Evolutionary conservation across 2,113 vertebrate species (phyloP).

Genomic region (Brachionichthys hirsutus): DNA sequence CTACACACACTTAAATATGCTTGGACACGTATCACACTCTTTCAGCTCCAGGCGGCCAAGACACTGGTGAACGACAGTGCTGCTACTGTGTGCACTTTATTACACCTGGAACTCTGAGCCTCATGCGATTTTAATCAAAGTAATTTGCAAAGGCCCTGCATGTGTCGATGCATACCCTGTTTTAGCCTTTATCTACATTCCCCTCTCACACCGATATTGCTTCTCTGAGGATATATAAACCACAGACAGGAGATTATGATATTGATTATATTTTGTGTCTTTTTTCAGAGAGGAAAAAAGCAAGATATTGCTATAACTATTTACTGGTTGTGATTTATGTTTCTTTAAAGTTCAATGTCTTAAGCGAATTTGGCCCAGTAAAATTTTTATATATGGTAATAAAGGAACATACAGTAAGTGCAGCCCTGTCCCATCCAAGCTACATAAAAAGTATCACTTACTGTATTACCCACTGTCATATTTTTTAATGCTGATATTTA

Average conservation of each 20-base stretch:
- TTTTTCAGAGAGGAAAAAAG: conserved; percentile 18
- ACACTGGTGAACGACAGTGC: conserved; percentile 52
- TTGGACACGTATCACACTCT: neutral
- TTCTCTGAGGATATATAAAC: conserved; percentile 52
- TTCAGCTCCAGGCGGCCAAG: conserved; percentile 36
- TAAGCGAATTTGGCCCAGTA: neutral
- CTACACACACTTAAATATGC: conserved; percentile 11
- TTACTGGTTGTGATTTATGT: conserved; percentile 1
- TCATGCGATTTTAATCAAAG: conserved; percentile 81
- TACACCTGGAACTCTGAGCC: conserved; percentile 74
- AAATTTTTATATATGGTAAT: neutral
- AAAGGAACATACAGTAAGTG: neutral
- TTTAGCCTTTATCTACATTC: conserved; percentile 51
- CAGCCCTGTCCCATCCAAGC: neutral
- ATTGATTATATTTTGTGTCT: conserved; percentile 27
- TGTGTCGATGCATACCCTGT: conserved; percentile 51
- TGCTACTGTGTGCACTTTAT: conserved; percentile 72
- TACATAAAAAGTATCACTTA: neutral
- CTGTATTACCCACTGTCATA: too few species aligned
- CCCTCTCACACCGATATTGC: conserved; percentile 46
- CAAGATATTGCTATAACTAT: conserved; percentile 1
- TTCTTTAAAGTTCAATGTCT: neutral
- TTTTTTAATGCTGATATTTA: too few species aligned
- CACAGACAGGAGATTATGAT: conserved; percentile 54
- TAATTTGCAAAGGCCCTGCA: conserved; percentile 73